These are phyloP conservation scores for Temnothorax curvispinosus DNA, from an alignment of 1,140 invertebrate genomes.

Conservation along the genomic window DNA sequence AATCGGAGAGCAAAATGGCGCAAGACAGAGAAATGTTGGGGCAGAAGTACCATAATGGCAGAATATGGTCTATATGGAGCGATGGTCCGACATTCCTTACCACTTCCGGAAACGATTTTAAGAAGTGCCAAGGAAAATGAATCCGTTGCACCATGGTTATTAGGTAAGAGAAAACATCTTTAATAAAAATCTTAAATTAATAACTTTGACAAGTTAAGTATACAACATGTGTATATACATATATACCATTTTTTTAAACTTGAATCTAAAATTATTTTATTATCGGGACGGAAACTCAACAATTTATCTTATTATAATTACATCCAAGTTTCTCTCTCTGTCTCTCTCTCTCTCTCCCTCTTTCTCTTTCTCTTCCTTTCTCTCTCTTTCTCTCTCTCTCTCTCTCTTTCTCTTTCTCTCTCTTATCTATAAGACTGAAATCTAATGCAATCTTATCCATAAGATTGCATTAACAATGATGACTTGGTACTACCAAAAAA, in stretches of 20 bases:
- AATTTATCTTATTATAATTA: not conserved
- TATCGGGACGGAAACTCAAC: too few relatives aligned
- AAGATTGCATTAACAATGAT: conserved; percentile 4
- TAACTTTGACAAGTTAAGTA: not conserved
- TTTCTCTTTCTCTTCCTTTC: not conserved
- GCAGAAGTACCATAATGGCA: conserved; percentile 99
- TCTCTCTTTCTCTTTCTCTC: not conserved
- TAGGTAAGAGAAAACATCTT: conserved; percentile 89
- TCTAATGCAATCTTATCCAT: not conserved
- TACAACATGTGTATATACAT: too few relatives aligned
- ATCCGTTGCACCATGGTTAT: conserved; percentile 98
- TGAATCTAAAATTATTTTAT: not conserved
- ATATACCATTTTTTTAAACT: not conserved
- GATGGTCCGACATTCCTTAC: conserved; percentile 99
- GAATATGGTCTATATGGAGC: conserved; percentile 99
- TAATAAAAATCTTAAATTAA: not conserved
- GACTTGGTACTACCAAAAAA: not conserved
- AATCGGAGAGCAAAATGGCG: conserved; percentile 99
- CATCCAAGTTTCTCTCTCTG: not conserved
- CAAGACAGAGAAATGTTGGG: conserved; percentile 99
- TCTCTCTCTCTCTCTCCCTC: not conserved
- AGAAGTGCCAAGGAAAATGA: conserved; percentile 98
- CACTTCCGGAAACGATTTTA: conserved; percentile 98
- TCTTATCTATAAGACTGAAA: not conserved
- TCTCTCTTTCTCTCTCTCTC: not conserved